Conservation (phyloP, 2,113 vertebrate genomes). For the Amphiprion ocellaris region DNA sequence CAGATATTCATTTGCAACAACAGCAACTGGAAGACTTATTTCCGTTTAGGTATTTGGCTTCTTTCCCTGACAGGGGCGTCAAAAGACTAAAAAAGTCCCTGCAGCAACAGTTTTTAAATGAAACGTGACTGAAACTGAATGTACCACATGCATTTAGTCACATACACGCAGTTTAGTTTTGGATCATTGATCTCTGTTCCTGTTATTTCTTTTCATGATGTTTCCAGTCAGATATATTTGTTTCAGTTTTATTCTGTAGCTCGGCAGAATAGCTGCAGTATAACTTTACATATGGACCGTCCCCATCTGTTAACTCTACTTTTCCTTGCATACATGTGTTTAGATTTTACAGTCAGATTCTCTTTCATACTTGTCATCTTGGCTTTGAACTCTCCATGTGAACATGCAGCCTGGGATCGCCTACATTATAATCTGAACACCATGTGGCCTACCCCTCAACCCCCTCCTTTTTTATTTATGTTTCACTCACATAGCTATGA, state of each 20-base stretch:
- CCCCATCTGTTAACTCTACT: slow-evolving; percentile 11
- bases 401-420: slow-evolving; percentile 37
- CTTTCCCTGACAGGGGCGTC: slow-evolving; percentile 46
- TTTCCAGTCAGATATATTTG: neutral
- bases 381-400: slow-evolving; percentile 59
- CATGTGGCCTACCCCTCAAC: slow-evolving; percentile 32
- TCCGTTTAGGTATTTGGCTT: slow-evolving; percentile 23
- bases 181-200: neutral
- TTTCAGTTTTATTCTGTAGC: neutral
- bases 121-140: slow-evolving; percentile 14
- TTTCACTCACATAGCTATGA: slow-evolving; percentile 37
- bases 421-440: slow-evolving; percentile 36
- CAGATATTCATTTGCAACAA: slow-evolving; percentile 27
- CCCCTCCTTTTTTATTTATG: slow-evolving; percentile 19
- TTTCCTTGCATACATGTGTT: slow-evolving; percentile 1
- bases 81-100: slow-evolving; percentile 32
- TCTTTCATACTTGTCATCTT: slow-evolving; percentile 35
- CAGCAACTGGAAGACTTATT: slow-evolving; percentile 13
- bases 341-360: neutral
- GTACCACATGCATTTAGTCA: neutral
- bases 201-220: neutral
- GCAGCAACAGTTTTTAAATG: slow-evolving; percentile 12
- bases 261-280: slow-evolving; percentile 1
- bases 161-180: neutral
- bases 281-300: neutral